Conservation (phyloP, 2,797 vertebrate genomes). For the Philypnodon macrostomus region DNA sequence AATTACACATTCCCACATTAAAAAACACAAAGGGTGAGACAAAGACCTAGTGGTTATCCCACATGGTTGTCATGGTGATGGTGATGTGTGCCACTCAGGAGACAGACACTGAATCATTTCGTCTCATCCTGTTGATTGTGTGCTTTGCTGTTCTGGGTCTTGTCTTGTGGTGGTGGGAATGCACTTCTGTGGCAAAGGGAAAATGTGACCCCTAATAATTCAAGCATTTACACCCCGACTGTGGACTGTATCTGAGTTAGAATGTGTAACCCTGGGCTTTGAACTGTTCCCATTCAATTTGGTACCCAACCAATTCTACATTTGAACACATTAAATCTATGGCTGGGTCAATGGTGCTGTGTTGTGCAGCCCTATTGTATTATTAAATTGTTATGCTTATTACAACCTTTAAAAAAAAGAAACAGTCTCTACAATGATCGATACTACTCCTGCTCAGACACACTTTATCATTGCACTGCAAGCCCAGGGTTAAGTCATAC, state of each 20-base stretch:
- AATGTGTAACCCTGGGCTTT: slow-evolving; percentile 57
- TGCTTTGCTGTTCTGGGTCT: slow-evolving; percentile 27
- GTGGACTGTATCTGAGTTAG: slow-evolving; percentile 23
- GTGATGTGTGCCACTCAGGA: slow-evolving; percentile 36
- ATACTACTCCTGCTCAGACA: not conserved
- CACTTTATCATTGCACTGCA: slow-evolving; percentile 4
- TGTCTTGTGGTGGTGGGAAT: slow-evolving; percentile 53
- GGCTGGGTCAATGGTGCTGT: too few relatives aligned
- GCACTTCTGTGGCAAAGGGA: slow-evolving; percentile 54
- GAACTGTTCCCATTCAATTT: not conserved
- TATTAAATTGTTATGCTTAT: too few relatives aligned
- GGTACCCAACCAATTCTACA: too few relatives aligned
- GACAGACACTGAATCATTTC: slow-evolving; percentile 24
- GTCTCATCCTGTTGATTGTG: slow-evolving; percentile 8
- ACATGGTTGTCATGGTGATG: slow-evolving; percentile 50
- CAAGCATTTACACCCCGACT: slow-evolving; percentile 41
- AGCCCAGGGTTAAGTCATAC: slow-evolving; percentile 57
- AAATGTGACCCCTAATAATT: slow-evolving; percentile 61
- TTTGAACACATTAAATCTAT: too few relatives aligned
- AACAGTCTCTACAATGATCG: slow-evolving; percentile 10
- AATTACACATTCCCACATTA: slow-evolving; percentile 55
- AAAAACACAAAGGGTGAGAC: slow-evolving; percentile 71
- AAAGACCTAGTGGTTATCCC: slow-evolving; percentile 33
- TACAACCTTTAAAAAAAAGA: too few relatives aligned
- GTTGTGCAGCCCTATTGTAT: too few relatives aligned